A percentile compares a stretch with the other conserved stretches of the same genome.
These are phyloP conservation scores for Poecilus cupreus DNA, from an alignment of 2,888 invertebrate species.

Conservation along the genomic window DNA sequence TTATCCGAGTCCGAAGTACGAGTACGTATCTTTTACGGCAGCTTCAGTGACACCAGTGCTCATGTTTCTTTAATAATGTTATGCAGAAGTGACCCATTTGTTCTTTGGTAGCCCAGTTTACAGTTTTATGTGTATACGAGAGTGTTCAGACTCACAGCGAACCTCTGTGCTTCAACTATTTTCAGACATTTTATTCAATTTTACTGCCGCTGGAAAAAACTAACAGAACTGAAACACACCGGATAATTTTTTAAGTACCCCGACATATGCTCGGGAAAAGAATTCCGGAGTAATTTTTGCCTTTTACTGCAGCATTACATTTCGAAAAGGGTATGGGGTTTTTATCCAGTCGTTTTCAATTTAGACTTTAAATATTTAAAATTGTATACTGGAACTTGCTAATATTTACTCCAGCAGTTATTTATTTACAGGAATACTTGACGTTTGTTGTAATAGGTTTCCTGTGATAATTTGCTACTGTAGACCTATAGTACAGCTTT, in stretches of 20 bases:
- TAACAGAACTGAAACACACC: neutral
- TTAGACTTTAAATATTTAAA: too few relatives aligned
- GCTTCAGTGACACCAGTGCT: slow-evolving; percentile 48
- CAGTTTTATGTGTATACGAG: slow-evolving; percentile 37
- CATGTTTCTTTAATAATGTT: slow-evolving; percentile 55
- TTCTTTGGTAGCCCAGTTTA: slow-evolving; percentile 41
- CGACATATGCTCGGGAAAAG: neutral
- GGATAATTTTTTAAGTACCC: slow-evolving; percentile 13
- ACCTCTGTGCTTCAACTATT: slow-evolving; percentile 16
- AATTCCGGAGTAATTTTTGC: neutral
- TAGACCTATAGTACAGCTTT: too few relatives aligned
- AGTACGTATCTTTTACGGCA: slow-evolving; percentile 50
- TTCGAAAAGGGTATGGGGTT: neutral
- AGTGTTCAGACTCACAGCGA: neutral
- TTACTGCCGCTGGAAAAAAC: slow-evolving; percentile 5
- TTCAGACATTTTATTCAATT: slow-evolving; percentile 38
- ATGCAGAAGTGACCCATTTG: slow-evolving; percentile 55
- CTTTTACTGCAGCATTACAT: neutral
- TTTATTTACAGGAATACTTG: too few relatives aligned
- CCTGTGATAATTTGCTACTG: too few relatives aligned
- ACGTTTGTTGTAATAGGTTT: too few relatives aligned
- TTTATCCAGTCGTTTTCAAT: too few relatives aligned
- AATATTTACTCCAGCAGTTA: too few relatives aligned
- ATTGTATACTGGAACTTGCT: too few relatives aligned
- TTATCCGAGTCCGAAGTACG: neutral